phyloP scores from a whole-genome alignment of 2,797 vertebrate species.

The Enoplosus armatus region DNA sequence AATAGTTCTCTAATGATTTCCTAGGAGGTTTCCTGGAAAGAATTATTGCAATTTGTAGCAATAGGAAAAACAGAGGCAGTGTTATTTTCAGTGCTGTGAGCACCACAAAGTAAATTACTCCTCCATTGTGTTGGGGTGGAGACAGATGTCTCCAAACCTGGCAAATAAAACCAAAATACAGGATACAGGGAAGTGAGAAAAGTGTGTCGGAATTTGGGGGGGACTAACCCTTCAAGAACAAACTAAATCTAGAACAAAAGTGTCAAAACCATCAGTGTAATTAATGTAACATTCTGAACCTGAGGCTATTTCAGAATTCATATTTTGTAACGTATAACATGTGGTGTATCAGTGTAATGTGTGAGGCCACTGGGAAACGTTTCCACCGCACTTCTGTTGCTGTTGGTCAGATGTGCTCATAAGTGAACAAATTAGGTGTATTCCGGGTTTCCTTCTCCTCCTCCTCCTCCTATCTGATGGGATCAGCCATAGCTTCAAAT shows the following conservation, averaged over 20 bases:
- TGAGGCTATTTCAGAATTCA: slow-evolving; percentile 8
- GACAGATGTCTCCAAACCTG: not conserved
- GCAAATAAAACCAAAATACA: not conserved
- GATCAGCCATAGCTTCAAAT: not conserved
- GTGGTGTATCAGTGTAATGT: not conserved
- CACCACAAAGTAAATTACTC: not conserved
- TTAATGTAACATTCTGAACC: not conserved
- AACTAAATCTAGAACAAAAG: not conserved
- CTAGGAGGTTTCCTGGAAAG: not conserved
- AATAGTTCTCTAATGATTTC: not conserved
- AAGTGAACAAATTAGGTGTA: not conserved
- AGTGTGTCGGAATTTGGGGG: not conserved
- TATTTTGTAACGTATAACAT: not conserved
- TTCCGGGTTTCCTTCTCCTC: not conserved
- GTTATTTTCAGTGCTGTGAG: not conserved
- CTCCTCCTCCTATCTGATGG: not conserved
- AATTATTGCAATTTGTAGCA: no score
- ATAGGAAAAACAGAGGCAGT: not conserved
- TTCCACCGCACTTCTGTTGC: not conserved
- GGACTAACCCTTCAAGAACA: not conserved
- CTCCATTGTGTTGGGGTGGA: not conserved
- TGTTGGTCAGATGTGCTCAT: slow-evolving; percentile 24
- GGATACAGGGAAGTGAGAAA: not conserved
- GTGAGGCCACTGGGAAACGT: not conserved
- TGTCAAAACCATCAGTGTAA: not conserved